phyloP scores from a whole-genome alignment of 2,797 vertebrate genomes.

The Ficedula albicollis region DNA sequence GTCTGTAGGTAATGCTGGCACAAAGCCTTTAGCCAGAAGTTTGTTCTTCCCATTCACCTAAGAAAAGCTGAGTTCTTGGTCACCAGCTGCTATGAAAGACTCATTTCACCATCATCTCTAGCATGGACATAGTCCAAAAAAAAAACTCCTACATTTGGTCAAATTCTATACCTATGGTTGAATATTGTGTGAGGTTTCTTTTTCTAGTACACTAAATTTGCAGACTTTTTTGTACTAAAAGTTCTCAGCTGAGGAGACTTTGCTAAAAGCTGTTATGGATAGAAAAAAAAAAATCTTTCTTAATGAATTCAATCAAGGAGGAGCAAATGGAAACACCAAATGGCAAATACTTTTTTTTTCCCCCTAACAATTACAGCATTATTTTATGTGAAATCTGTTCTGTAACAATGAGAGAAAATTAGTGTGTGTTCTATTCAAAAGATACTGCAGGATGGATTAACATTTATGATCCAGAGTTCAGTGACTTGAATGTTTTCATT shows the following conservation, averaged over 20 bases:
- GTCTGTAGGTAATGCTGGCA: neutral
- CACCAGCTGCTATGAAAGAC: neutral
- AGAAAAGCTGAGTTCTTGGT: neutral
- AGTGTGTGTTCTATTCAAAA: slow-evolving; percentile 45
- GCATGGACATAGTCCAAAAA: neutral
- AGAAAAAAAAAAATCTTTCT: neutral
- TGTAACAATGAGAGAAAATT: slow-evolving; percentile 69
- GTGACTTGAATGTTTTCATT: slow-evolving; percentile 64
- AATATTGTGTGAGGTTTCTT: neutral
- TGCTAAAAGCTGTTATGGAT: neutral
- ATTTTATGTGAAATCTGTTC: slow-evolving; percentile 70
- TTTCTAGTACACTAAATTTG: neutral
- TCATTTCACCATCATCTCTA: neutral
- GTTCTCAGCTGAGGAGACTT: neutral
- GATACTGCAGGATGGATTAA: slow-evolving; percentile 66
- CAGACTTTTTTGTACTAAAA: neutral
- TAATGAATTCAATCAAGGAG: slow-evolving; percentile 44
- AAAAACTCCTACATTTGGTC: neutral
- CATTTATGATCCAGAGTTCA: slow-evolving; percentile 68
- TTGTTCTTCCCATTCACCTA: neutral
- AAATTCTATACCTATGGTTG: neutral
- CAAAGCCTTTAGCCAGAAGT: neutral
- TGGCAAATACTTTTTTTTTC: slow-evolving; percentile 53
- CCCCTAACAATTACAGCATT: slow-evolving; percentile 27
- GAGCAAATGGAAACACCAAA: slow-evolving; percentile 39